Base-by-base conservation (phyloP, 2,113 vertebrate genomes). In the Tor tambroides region DNA sequence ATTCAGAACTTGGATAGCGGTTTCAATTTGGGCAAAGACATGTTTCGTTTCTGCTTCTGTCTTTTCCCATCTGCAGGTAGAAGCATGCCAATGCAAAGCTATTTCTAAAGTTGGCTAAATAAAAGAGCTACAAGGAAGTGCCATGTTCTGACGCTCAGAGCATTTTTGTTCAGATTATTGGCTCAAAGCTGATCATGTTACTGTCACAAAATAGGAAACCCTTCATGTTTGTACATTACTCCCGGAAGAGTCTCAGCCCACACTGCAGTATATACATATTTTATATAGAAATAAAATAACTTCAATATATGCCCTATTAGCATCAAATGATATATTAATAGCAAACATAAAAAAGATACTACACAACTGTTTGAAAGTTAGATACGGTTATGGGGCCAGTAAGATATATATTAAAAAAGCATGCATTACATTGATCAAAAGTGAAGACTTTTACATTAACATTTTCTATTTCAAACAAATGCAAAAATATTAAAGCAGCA, bases 1-100 rank as follows among this genome's bases (percentile, higher is more conserved):
- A 49, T 76, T 87, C 86, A 77, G 51, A 84, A 84, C 67, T 74
- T 74, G 67, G 78, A 80, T 61, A 61, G 74, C 15, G 12, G 69
- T 69, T 84, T 84, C 30, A 69, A 43, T 80, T 84, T 80, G 43
- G 67, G 88, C 65, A 54, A 11, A 84, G 75, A 41, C 41, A 74
- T 23, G 26, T 84, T 32, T 38, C 2, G 32, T n/a, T 56, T 56
- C 82, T 59, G 65, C 49, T 74, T 74, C 21, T 65, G 61, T 83
- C 38, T 67, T 63, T 84, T 59, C 21, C 65, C 69, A 74, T 84
- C 82, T 84, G 49, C 30, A 84, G 82, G 19, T 38, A 21, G 21
- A 74, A 84, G 21, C 11, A 30, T 54, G 69, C 82, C 82, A 84
- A 74, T 74, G 21, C 49, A 71, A 83, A 51, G 43, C 80, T 65